Evolutionary conservation across 2,888 invertebrate species (phyloP).

Genomic region (Agrotis exclamationis): DNA sequence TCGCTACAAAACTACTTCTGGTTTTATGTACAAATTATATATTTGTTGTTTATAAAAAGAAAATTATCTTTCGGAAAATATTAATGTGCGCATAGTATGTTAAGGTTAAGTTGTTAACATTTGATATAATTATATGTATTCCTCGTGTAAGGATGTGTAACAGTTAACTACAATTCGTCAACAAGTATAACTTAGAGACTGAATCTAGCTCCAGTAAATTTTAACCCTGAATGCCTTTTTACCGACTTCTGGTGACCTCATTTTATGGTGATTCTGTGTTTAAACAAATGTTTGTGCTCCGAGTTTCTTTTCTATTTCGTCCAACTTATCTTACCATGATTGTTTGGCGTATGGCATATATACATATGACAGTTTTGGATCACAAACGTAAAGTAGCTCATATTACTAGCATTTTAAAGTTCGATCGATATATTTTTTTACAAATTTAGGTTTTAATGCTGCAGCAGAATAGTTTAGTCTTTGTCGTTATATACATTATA

Average conservation of each 20-base stretch:
- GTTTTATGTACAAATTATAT: conserved; percentile 60
- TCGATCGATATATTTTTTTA: conserved; percentile 46
- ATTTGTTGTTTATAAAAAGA: conserved; percentile 55
- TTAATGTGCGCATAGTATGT: conserved; percentile 53
- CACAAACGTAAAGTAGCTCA: conserved; percentile 28
- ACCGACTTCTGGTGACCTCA: conserved; percentile 55
- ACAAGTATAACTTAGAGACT: conserved; percentile 61
- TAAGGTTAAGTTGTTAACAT: conserved; percentile 63
- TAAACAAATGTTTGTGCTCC: conserved; percentile 39
- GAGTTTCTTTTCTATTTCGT: conserved; percentile 37
- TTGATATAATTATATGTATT: conserved; percentile 52
- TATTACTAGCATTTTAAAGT: conserved; percentile 34
- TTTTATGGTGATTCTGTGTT: conserved; percentile 32
- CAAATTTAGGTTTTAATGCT: conserved; percentile 43
- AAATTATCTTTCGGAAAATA: conserved; percentile 44
- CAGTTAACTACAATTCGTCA: conserved; percentile 46
- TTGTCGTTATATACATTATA: conserved; percentile 17
- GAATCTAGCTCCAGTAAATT: conserved; percentile 58
- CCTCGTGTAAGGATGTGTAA: conserved; percentile 41
- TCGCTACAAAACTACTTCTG: conserved; percentile 55
- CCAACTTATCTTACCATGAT: conserved; percentile 28
- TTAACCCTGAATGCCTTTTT: conserved; percentile 51
- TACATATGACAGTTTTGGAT: conserved; percentile 28
- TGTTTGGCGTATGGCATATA: conserved; percentile 19
- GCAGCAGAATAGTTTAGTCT: conserved; percentile 40